These are phyloP conservation scores for Helicolenus hilgendorfi DNA, from an alignment of 2,797 vertebrate species.

Conservation along the genomic window DNA sequence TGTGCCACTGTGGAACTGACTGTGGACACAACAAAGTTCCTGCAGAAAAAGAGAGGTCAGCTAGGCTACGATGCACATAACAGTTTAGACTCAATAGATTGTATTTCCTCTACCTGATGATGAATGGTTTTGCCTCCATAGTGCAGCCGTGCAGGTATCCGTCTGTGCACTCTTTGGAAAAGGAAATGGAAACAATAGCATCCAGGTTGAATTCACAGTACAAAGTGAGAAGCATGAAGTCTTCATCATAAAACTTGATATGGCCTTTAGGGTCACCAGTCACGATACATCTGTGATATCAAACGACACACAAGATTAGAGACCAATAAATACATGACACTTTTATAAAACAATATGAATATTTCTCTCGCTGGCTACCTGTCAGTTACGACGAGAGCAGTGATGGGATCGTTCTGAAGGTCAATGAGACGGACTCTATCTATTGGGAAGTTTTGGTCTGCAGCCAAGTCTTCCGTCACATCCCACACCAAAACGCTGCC, in stretches of 20 bases:
- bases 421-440: conserved; percentile 79
- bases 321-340: neutral
- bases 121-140: conserved; percentile 70
- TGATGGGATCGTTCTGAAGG: conserved; percentile 91
- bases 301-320: conserved; percentile 29
- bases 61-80: neutral
- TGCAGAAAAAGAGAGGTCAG: conserved; percentile 72
- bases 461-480: neutral
- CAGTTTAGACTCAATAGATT: neutral
- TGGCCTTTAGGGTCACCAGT: conserved; percentile 92
- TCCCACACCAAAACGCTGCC: conserved; percentile 94
- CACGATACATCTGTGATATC: conserved; percentile 89
- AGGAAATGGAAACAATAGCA: conserved; percentile 92
- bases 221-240: conserved; percentile 86
- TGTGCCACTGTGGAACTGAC: conserved; percentile 88
- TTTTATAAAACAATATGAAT: neutral
- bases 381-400: conserved; percentile 88
- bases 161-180: conserved; percentile 85
- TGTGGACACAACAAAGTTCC: conserved; percentile 94
- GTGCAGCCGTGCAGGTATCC: conserved; percentile 70
- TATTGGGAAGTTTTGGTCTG: conserved; percentile 18
- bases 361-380: conserved; percentile 73
- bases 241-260: conserved; percentile 92
- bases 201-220: conserved; percentile 89
- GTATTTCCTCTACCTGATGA: conserved; percentile 87